These are phyloP conservation scores for Oreochromis mossambicus DNA, from an alignment of 2,797 vertebrate species.

Conservation along the genomic window DNA sequence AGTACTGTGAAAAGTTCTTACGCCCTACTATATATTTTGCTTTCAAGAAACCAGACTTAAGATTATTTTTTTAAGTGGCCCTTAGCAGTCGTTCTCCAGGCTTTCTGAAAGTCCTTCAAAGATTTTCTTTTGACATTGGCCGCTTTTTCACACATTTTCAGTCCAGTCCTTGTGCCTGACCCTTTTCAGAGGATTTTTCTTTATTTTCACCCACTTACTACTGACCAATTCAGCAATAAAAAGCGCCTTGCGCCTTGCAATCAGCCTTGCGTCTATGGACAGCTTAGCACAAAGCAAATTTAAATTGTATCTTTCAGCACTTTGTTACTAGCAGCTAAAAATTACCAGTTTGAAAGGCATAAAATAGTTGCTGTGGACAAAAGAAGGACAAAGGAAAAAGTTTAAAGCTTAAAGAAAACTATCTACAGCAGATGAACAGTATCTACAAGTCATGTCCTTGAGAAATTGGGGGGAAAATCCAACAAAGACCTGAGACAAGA, in stretches of 20 bases:
- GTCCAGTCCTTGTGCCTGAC: background rate
- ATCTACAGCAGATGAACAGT: background rate
- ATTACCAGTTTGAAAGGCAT: background rate
- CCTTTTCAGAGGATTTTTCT: background rate
- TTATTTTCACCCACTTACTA: background rate
- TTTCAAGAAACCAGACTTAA: background rate
- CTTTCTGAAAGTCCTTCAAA: background rate
- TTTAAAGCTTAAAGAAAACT: background rate
- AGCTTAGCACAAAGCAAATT: background rate
- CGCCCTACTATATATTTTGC: background rate
- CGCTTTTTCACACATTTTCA: background rate
- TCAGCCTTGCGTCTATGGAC: background rate
- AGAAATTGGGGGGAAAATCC: accelerated
- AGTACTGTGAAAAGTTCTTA: background rate
- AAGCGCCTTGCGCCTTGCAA: background rate
- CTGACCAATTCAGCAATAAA: background rate
- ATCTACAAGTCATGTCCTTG: background rate
- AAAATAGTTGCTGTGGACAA: background rate
- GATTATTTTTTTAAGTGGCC: background rate
- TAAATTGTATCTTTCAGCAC: background rate
- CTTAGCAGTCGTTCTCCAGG: background rate
- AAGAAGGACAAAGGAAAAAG: background rate
- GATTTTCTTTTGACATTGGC: background rate
- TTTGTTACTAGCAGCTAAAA: background rate
- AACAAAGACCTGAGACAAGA: background rate